Percentiles rank a stretch among this genome's conserved stretches.
These are phyloP conservation scores for Mylabris phalerata DNA, from an alignment of 1,140 invertebrate species.

Conservation along the genomic window DNA sequence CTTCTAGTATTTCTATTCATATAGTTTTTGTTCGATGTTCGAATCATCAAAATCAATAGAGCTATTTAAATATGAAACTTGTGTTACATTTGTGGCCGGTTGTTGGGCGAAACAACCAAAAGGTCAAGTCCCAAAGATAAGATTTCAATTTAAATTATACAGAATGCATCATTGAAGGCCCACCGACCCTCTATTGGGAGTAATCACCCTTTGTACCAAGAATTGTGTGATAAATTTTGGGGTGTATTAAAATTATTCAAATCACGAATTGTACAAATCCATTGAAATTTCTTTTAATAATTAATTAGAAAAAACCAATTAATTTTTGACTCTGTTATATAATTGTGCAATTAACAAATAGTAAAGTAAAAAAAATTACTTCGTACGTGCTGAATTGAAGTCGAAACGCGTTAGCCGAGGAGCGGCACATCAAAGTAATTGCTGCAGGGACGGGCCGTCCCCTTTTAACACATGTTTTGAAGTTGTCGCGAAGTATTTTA, in stretches of 20 bases:
- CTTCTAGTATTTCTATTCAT: too few relatives aligned
- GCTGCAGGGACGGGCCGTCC: slow-evolving; percentile 1
- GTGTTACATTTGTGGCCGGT: slow-evolving; percentile 6
- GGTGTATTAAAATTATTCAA: too few relatives aligned
- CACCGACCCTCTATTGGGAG: too few relatives aligned
- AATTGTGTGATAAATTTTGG: too few relatives aligned
- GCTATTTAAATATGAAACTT: too few relatives aligned
- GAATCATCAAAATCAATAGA: too few relatives aligned
- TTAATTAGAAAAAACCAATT: background rate
- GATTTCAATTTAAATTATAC: slow-evolving; percentile 16
- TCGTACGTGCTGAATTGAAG: slow-evolving; percentile 2
- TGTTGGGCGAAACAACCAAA: slow-evolving; percentile 9
- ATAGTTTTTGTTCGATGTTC: too few relatives aligned
- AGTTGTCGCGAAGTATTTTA: too few relatives aligned
- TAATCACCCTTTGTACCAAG: too few relatives aligned
- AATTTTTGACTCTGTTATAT: background rate
- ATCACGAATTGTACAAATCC: too few relatives aligned
- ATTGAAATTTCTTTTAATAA: too few relatives aligned
- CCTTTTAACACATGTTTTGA: slow-evolving; percentile 4
- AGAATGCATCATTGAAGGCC: background rate
- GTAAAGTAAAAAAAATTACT: background rate
- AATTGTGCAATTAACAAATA: slow-evolving; percentile 4
- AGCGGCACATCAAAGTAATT: slow-evolving; percentile 11
- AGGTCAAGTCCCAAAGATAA: slow-evolving; percentile 13
- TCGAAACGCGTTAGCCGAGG: slow-evolving; percentile 7